Conservation (phyloP, 2,888 invertebrate species). For the Leptarthrus brevirostris region DNA sequence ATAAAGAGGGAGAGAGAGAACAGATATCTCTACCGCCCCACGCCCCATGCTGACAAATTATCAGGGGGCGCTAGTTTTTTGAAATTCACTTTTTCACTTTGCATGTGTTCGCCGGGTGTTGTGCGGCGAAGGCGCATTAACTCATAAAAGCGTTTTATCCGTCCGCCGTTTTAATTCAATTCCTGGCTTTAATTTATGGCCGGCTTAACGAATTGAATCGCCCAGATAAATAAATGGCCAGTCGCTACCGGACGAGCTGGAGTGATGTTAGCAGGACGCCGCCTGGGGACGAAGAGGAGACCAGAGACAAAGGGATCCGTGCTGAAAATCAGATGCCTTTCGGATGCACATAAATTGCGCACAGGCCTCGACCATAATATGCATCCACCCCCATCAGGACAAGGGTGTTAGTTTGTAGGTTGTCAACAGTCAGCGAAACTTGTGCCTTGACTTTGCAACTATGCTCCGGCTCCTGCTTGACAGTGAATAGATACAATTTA, state of each 20-base stretch:
- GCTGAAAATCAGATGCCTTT: slow-evolving; percentile 44
- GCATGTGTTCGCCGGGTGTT: slow-evolving; percentile 9
- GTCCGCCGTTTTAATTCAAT: slow-evolving; percentile 51
- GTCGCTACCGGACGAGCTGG: slow-evolving; percentile 38
- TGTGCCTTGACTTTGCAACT: slow-evolving; percentile 36
- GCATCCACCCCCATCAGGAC: background rate
- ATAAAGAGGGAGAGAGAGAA: too few species aligned
- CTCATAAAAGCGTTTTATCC: slow-evolving; percentile 51
- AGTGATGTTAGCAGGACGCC: slow-evolving; percentile 39
- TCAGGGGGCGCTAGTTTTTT: slow-evolving; percentile 39
- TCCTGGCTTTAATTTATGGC: slow-evolving; percentile 51
- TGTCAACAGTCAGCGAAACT: slow-evolving; percentile 44
- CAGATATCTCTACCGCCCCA: slow-evolving; percentile 15
- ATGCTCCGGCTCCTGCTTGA: slow-evolving; percentile 19
- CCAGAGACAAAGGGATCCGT: slow-evolving; percentile 26
- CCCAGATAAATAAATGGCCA: slow-evolving; percentile 51
- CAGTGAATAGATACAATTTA: slow-evolving; percentile 11
- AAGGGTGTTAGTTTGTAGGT: slow-evolving; percentile 33
- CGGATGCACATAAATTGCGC: slow-evolving; percentile 45
- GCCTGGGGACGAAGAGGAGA: background rate
- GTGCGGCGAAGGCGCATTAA: slow-evolving; percentile 45
- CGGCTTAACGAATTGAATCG: slow-evolving; percentile 52
- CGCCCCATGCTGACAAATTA: slow-evolving; percentile 47
- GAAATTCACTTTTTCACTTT: slow-evolving; percentile 37
- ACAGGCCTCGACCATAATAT: slow-evolving; percentile 31